These are phyloP conservation scores for Pollachius pollachius DNA, from an alignment of 2,113 vertebrate species.

Conservation along the genomic window DNA sequence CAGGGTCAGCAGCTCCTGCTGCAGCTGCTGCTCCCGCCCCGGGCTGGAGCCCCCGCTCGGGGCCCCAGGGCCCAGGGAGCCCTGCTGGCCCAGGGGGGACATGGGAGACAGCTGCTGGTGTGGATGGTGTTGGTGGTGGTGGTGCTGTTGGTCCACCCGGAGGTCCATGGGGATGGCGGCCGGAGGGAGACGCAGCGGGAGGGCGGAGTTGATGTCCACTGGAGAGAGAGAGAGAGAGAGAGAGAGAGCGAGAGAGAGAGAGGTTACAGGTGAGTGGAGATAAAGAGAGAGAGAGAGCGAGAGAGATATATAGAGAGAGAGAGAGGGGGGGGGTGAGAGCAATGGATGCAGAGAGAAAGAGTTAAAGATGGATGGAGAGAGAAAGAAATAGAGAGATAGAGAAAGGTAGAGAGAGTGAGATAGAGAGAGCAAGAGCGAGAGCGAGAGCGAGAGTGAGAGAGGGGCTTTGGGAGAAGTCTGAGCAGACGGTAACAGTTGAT, in stretches of 20 bases:
- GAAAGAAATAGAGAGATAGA: too few relatives aligned
- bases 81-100: conserved; percentile 63
- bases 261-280: too few relatives aligned
- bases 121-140: conserved; percentile 68
- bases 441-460: too few relatives aligned
- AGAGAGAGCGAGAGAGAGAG: background rate
- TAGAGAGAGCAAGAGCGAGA: background rate
- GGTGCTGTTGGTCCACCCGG: conserved; percentile 80
- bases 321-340: too few relatives aligned
- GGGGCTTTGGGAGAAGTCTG: too few relatives aligned
- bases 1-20: conserved; percentile 92
- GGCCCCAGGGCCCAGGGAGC: conserved; percentile 13
- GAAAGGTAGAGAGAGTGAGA: background rate
- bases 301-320: too few relatives aligned
- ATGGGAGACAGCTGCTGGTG: conserved; percentile 78
- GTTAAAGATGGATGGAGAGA: background rate
- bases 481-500: too few relatives aligned
- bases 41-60: conserved; percentile 48
- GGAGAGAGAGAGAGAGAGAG: conserved; percentile 5
- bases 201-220: conserved; percentile 91
- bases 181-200: conserved; percentile 89
- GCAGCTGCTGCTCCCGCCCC: conserved; percentile 89
- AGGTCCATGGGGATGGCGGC: conserved; percentile 93
- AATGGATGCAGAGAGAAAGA: background rate
- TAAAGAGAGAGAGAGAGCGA: background rate